These are phyloP conservation scores for Spongia lamella DNA, from an alignment of 37 sponge, comb jelly and placozoan species.

Conservation along the genomic window DNA sequence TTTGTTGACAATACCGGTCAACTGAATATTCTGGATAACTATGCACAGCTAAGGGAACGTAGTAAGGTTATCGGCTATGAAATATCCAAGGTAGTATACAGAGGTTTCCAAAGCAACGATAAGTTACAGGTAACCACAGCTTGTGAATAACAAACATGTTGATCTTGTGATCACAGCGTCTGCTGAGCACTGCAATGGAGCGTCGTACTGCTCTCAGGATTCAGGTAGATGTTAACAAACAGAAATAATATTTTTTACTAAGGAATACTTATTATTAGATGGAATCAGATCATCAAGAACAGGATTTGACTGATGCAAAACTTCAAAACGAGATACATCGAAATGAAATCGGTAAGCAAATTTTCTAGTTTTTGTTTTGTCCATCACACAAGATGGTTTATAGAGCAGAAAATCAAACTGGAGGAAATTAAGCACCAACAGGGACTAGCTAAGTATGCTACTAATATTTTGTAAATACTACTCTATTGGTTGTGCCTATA, in stretches of 20 bases:
- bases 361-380: not conserved
- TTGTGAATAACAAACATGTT: not conserved
- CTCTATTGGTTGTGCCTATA: not conserved
- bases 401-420: conserved; percentile 70
- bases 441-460: conserved; percentile 47
- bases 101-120: conserved; percentile 80
- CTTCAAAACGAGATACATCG: conserved; percentile 66
- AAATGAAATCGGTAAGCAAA: conserved; percentile 41
- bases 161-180: conserved; percentile 2
- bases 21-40: conserved; percentile 72
- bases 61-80: conserved; percentile 74
- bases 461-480: not conserved
- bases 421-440: conserved; percentile 53
- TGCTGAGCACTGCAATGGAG: conserved; percentile 52
- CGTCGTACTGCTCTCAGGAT: conserved; percentile 68
- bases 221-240: not conserved
- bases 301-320: conserved; percentile 81
- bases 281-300: conserved; percentile 70
- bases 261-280: conserved; percentile 4
- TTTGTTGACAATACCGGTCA: conserved; percentile 78
- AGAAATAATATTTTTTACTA: not conserved
- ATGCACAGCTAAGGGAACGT: conserved; percentile 58
- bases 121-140: conserved; percentile 61
- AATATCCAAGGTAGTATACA: conserved; percentile 77
- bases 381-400: not conserved